Evolutionary conservation across 2,888 invertebrate genomes (phyloP).

Genomic region (Drosophila peninsularis): DNA sequence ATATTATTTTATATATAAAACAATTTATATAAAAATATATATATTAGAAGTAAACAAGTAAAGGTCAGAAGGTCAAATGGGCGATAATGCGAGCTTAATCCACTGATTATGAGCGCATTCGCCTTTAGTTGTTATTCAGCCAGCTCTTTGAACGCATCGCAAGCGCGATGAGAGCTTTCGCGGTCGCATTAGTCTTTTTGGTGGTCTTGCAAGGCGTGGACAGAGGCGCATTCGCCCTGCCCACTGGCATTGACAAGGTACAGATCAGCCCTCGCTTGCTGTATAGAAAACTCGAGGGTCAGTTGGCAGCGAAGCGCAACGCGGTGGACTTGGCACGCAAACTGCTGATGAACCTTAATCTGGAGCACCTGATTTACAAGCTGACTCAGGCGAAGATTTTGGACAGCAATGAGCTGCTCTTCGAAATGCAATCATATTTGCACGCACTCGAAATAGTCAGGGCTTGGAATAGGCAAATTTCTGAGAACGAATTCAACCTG

Average conservation of each 20-base stretch:
- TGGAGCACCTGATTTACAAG: conserved; percentile 16
- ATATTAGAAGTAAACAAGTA: background rate
- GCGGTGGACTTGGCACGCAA: background rate
- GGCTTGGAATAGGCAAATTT: conserved; percentile 10
- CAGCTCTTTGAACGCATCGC: background rate
- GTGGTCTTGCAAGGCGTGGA: conserved; percentile 6
- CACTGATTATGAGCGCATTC: conserved; percentile 5
- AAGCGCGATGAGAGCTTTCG: conserved; percentile 8
- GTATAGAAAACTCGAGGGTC: conserved; percentile 8
- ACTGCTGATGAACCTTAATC: conserved; percentile 17
- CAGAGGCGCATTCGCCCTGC: too few relatives aligned
- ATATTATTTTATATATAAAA: background rate
- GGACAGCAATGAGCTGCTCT: conserved; percentile 12
- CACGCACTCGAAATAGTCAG: conserved; percentile 16
- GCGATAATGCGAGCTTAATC: background rate
- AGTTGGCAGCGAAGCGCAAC: fast-evolving
- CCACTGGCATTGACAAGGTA: background rate
- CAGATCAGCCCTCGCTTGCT: conserved; percentile 43
- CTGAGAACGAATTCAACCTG: background rate
- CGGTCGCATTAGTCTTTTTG: background rate
- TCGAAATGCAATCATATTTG: conserved; percentile 40
- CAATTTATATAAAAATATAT: background rate
- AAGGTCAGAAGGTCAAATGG: background rate
- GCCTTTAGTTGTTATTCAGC: conserved; percentile 14
- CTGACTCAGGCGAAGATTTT: conserved; percentile 26